These are phyloP conservation scores for Temnopleurus reevesii DNA, from an alignment of 53 echinoderm and acorn worm species.

Conservation along the genomic window DNA sequence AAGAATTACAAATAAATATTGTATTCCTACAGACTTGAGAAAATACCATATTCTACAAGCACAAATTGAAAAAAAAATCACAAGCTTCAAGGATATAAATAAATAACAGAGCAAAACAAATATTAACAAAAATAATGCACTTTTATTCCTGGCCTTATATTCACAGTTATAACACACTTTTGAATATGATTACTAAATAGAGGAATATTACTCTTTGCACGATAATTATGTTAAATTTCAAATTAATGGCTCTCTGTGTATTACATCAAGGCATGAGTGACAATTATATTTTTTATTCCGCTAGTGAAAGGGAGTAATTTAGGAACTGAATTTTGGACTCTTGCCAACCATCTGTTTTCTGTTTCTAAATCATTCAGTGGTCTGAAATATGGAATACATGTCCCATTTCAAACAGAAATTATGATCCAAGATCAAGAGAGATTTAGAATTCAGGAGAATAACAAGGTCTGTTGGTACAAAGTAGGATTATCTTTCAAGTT, in stretches of 20 bases:
- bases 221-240: background rate
- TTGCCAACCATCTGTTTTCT: slow-evolving; percentile 18
- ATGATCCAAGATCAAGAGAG: background rate
- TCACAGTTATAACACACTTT: too few species aligned
- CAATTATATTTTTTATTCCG: background rate
- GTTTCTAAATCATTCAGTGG: background rate
- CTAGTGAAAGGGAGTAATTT: background rate
- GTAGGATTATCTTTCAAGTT: background rate
- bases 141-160: background rate
- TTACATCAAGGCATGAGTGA: background rate
- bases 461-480: background rate
- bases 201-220: background rate
- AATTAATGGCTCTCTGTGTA: background rate
- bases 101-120: background rate
- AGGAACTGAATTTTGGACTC: background rate
- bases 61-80: too few species aligned
- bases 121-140: background rate
- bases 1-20: too few species aligned
- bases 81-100: too few species aligned
- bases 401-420: background rate
- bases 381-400: background rate
- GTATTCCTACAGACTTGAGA: too few species aligned
- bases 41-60: too few species aligned
- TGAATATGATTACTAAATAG: background rate
- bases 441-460: background rate